phyloP scores from a whole-genome alignment of 2,113 vertebrate genomes.

The Varanus salvator region DNA sequence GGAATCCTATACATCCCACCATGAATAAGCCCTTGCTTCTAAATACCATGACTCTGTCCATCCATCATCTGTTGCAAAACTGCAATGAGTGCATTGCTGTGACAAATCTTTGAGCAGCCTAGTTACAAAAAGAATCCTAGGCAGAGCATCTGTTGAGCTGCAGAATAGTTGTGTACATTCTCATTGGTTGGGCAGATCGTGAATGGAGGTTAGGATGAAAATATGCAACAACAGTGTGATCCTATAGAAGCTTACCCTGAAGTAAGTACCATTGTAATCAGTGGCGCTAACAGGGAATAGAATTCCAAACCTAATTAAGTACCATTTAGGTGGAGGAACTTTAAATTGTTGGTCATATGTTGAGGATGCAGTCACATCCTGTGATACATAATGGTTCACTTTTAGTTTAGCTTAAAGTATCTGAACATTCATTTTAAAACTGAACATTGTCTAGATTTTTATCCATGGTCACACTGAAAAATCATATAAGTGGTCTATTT shows the following conservation, averaged over 20 bases:
- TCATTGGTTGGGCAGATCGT: background rate
- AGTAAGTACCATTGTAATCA: background rate
- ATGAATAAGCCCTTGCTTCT: background rate
- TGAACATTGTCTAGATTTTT: background rate
- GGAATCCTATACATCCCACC: background rate
- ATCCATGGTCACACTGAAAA: conserved; percentile 31
- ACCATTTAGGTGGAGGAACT: background rate
- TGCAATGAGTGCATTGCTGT: background rate
- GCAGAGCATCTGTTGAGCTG: background rate
- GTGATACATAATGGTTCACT: background rate
- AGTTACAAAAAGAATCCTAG: background rate
- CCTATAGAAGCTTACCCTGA: background rate
- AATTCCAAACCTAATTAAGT: background rate
- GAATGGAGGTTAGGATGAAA: background rate
- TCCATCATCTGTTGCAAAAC: background rate
- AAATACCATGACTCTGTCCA: background rate
- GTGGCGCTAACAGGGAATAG: background rate
- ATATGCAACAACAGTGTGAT: background rate
- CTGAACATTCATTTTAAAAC: background rate
- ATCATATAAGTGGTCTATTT: conserved; percentile 43
- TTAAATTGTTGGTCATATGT: no score
- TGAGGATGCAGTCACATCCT: background rate
- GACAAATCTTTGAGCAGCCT: background rate
- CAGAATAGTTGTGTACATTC: background rate
- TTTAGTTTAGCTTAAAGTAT: conserved; percentile 10